These are phyloP conservation scores for Rhizomys pruinosus DNA, from an alignment of 2,113 vertebrate genomes.

Conservation along the genomic window DNA sequence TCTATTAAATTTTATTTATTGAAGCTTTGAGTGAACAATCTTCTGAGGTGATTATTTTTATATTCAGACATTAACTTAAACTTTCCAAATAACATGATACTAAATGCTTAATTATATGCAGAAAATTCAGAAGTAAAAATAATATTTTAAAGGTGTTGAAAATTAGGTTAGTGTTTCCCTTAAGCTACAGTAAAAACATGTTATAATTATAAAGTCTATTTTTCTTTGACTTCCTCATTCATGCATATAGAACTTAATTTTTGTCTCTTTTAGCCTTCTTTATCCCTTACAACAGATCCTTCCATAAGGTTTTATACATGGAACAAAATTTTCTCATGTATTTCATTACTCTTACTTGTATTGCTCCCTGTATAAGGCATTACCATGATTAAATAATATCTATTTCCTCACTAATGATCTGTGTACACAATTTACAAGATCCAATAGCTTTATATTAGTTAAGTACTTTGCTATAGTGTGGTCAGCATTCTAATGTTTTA, in stretches of 20 bases:
- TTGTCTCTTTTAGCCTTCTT: neutral
- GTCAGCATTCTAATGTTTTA: neutral
- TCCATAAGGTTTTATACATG: neutral
- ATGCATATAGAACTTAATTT: slow-evolving; percentile 3
- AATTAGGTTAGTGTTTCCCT: neutral
- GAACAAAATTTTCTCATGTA: neutral
- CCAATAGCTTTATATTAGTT: neutral
- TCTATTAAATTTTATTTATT: neutral
- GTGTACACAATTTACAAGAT: slow-evolving; percentile 12
- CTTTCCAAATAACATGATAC: slow-evolving; percentile 38
- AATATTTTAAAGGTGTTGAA: neutral
- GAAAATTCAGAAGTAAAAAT: neutral
- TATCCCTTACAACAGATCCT: neutral
- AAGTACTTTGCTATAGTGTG: neutral
- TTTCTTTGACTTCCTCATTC: neutral
- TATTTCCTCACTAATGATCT: neutral
- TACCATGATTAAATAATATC: neutral
- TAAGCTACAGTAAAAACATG: too few species aligned
- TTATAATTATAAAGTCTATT: neutral
- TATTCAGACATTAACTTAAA: neutral
- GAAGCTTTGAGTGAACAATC: slow-evolving; percentile 11
- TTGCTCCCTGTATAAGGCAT: neutral
- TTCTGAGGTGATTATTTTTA: neutral
- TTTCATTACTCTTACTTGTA: neutral
- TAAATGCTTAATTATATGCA: neutral